Percentiles rank a stretch among this genome's conserved stretches.
phyloP scores from a whole-genome alignment of 2,797 vertebrate species.

The Betta splendens region DNA sequence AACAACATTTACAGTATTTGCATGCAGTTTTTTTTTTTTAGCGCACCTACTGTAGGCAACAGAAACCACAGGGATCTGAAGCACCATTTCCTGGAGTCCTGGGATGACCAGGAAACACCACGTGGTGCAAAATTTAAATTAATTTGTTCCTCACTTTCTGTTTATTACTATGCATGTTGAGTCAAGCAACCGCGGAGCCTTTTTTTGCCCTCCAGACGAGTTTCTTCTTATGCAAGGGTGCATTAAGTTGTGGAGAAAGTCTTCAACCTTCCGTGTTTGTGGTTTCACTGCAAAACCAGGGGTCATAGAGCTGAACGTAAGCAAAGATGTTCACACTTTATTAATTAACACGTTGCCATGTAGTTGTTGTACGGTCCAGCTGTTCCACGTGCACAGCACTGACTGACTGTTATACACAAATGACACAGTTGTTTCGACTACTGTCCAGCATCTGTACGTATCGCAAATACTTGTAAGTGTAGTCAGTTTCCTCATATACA shows the following conservation, averaged over 20 bases:
- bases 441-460: background rate
- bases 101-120: too few species aligned
- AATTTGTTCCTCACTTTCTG: background rate
- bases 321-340: constrained; percentile 11
- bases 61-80: background rate
- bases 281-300: constrained; percentile 6
- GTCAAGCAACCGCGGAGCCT: too few species aligned
- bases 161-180: too few species aligned
- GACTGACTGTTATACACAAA: background rate
- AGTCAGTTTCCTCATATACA: background rate
- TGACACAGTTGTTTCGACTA: background rate
- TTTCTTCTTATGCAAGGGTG: too few species aligned
- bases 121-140: background rate
- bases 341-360: constrained; percentile 7
- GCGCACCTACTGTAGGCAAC: constrained; percentile 15
- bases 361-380: background rate
- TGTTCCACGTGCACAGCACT: background rate
- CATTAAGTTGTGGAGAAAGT: background rate
- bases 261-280: background rate
- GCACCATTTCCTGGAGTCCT: constrained; percentile 2
- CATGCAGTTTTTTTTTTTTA: constrained; percentile 18
- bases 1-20: constrained; percentile 9
- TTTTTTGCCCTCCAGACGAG: background rate
- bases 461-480: background rate
- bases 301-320: background rate